Evolutionary conservation across 2,113 vertebrate genomes (phyloP), one percentile per base, ranked within the genome.

Genomic region (Phasianus colchicus): DNA sequence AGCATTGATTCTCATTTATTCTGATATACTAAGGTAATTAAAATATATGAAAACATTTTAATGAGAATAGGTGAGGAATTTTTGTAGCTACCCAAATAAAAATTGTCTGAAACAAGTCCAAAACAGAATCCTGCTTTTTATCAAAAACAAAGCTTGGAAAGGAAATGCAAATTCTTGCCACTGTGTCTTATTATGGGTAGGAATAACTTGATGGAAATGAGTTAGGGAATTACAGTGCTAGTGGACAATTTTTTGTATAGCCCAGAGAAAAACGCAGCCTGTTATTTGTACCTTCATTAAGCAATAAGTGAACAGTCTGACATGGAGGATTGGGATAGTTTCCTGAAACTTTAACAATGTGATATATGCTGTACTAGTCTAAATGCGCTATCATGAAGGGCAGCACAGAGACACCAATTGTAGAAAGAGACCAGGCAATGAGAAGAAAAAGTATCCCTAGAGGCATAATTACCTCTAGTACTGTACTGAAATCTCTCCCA

Each of bases 381-480:
- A 61, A 85, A 80, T 65, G 42, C 70, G 52, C 73, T 90, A 2
- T 74, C 72, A 55, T 45, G 50, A 18, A 54, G 58, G 14, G 13
- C 67, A 73, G 40, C 5, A 2, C 14, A 71, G 40, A 90, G 72
- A 89, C 60, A 24, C 75, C 13, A 2, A 43, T 16, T 63, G 17
- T 19, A 69, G 63, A 93, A 63, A 50, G 20, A 94, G 70, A 24
- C 36, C 27, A 57, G 47, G 42, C 80, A 92, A 32, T 11, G 48
- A 95, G 72, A 47, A 86, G 73, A 89, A 86, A 76, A 91, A 82
- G 40, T 77, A 92, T 95, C 86, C 47, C 75, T 79, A 83, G 76
- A 94, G 66, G 32, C 71, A 69, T 78, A 86, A 78, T 90, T 90
- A 70, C 34, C 38, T 36, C 42, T n/a, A 50, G 54, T 64, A 45